Conservation (phyloP, 2,113 vertebrate genomes). For the Galemys pyrenaicus region DNA sequence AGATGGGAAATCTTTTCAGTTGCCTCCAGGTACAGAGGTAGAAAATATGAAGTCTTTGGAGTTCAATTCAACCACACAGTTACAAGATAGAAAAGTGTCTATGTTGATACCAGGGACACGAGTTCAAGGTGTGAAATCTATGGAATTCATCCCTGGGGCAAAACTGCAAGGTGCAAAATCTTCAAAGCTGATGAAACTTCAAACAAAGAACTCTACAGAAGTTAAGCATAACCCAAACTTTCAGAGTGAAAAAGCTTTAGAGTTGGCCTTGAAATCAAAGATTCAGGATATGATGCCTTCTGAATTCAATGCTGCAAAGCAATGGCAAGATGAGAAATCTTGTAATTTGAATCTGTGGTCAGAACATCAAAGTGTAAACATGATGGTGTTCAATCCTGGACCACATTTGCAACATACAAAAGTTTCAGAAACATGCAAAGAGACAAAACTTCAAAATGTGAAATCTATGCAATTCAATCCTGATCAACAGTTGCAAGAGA, state of each 20-base stretch:
- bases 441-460: slow-evolving; percentile 8
- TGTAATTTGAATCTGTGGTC: background rate
- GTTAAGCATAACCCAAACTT: background rate
- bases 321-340: slow-evolving; percentile 49
- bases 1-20: slow-evolving; percentile 33
- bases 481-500: background rate
- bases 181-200: background rate
- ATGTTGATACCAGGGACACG: background rate
- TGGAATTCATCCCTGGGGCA: background rate
- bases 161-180: slow-evolving; percentile 30
- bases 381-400: background rate
- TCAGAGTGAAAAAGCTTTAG: slow-evolving; percentile 12
- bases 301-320: slow-evolving; percentile 30
- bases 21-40: background rate
- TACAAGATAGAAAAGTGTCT: slow-evolving; percentile 18
- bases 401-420: slow-evolving; percentile 37
- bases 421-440: slow-evolving; percentile 33
- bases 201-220: background rate
- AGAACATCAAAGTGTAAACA: slow-evolving; percentile 44
- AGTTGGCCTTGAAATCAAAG: slow-evolving; percentile 38
- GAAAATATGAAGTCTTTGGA: slow-evolving; percentile 21
- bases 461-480: slow-evolving; percentile 26
- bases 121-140: slow-evolving; percentile 14
- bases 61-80: background rate
- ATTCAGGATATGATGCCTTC: background rate